Evolutionary conservation across 2,888 invertebrate species (phyloP), one percentile per base, ranked within the genome.

Genomic region (Heliothis peltigera): DNA sequence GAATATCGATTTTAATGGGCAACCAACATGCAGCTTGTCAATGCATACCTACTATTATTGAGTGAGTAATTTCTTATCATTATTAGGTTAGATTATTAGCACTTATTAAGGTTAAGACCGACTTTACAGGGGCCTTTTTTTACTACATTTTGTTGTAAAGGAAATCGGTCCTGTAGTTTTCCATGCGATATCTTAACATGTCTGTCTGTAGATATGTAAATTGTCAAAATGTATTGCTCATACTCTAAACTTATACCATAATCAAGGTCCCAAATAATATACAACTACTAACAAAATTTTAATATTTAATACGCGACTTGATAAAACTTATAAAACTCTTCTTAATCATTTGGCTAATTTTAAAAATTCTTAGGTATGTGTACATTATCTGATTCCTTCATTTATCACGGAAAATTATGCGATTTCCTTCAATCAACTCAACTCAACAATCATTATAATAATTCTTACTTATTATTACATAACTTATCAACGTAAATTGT

Each of bases 11-110:
- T 43, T 80, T 77, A 75, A 85, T 85, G 84, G 81, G 64, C 75
- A 58, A 69, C 65, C 70, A 83, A 62, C 22, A 86, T 86, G 84
- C 78, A 81, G 75, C 60, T 72, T 64, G 77, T 78, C 79, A 72
- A 64, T 25, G 59, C 65, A 32, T 65, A 67, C 73, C 66, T 81
- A 55, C 67, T 77, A 60, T 52, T 84, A 22, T 42, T 68, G 67
- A 75, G 80, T 84, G 64, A 84, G 86, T 56, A 18, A 35, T 48
- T 19, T 57, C 32, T 53, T 51, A 44, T 43, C 18, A 54, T 44
- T 6, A 39, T 44, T 44, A 8, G 8, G 32, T 43, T 25, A 48
- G 12, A 8, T 17, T 42, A 32, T 22, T 18, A n/a, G 44, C 10
- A 25, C 22, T 32, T 22, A 19, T 21, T 25, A 2, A 18, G 35